Evolutionary conservation across 1,140 invertebrate genomes (phyloP).

Genomic region (Dufourea novaeangliae): DNA sequence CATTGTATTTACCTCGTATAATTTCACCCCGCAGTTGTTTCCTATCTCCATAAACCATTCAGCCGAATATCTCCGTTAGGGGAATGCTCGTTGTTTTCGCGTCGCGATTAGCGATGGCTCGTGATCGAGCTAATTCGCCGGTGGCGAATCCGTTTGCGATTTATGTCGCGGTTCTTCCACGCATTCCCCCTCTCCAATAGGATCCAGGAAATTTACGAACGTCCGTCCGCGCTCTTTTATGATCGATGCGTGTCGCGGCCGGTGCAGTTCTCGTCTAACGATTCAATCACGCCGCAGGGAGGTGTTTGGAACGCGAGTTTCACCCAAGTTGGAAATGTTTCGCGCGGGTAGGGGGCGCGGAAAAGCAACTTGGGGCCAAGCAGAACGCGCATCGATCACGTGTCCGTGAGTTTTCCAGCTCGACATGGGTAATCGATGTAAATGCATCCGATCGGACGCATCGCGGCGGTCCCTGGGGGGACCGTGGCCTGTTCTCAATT

Average conservation of each 20-base stretch:
- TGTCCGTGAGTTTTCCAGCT: neutral
- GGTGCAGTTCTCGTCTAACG: neutral
- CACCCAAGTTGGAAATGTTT: neutral
- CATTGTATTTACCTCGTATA: too few relatives aligned
- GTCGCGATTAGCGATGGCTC: neutral
- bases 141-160: neutral
- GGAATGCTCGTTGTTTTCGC: neutral
- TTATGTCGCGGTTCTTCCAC: neutral
- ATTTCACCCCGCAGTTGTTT: too few relatives aligned
- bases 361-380: neutral
- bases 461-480: neutral
- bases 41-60: too few relatives aligned
- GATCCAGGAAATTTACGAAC: neutral
- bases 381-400: constrained; percentile 7
- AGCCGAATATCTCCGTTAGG: too few relatives aligned
- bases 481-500: neutral
- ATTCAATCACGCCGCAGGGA: neutral
- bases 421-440: constrained; percentile 1
- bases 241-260: neutral
- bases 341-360: neutral
- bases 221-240: neutral
- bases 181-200: neutral
- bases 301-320: neutral
- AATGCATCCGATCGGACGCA: neutral
- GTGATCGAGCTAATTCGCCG: neutral